Base-by-base conservation (phyloP, 2,888 invertebrate genomes). In the Cosmopolites sordidus region DNA sequence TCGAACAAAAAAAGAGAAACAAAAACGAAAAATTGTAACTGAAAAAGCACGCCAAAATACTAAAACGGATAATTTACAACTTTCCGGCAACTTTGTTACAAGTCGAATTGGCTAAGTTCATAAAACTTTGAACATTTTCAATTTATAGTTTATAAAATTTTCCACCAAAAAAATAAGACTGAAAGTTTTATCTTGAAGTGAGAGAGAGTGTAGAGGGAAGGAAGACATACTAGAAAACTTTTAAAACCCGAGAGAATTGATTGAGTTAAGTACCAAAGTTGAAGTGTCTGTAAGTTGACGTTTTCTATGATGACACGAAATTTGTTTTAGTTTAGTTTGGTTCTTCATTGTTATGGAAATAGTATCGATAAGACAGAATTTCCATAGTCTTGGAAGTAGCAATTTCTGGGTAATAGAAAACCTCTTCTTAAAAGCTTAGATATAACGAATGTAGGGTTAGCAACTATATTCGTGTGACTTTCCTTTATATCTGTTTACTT, bases 261-360 rank as follows among this genome's bases (percentile, higher is more conserved):
- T n/a, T n/a, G n/a, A n/a, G n/a, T n/a, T n/a, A n/a, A n/a, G 63
- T 66, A 65, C 66, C 63, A 64, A 66, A 66, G 61, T 66, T 65
- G 64, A 66, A 67, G 67, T 67, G 64, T 66, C 68, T 64, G 51
- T 46, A 47, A 54, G 51, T 55, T 27, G 53, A 37, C 53, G 43
- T 43, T 48, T 43, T 27, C 53, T 52, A 41, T 43, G 29, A 52
- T 43, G 39, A 27, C 39, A 43, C 38, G 30, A 48, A 53, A 48
- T 53, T 54, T 53, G 44, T 44, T 53, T 53, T 48, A 53, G 17
- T 48, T 40, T 30, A 43, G 33, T 48, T 48, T 48, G 27, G 9
- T 9, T 5, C 9, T 27, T 9, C 27, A 27, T 27, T 27, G 27
- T 27, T 5, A 27, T 27, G 27, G 27, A 27, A 27, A 27, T 27